These are phyloP conservation scores for Oceanites oceanicus DNA, from an alignment of 2,113 vertebrate species.

Conservation along the genomic window DNA sequence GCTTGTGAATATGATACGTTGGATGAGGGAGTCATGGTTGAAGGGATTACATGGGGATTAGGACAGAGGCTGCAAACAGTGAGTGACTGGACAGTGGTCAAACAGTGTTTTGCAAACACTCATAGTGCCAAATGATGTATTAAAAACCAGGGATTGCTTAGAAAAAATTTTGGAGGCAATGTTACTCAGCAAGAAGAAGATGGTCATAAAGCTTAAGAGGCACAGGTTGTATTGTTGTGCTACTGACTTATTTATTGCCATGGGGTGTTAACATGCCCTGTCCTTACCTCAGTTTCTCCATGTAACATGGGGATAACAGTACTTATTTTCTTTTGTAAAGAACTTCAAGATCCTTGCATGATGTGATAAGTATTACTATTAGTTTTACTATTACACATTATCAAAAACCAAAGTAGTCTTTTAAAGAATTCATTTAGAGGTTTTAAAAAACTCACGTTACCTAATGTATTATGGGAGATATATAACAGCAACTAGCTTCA, in stretches of 20 bases:
- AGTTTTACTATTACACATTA: background rate
- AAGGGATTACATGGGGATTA: constrained; percentile 30
- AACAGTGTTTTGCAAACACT: background rate
- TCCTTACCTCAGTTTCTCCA: background rate
- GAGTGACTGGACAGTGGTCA: background rate
- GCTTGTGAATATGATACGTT: background rate
- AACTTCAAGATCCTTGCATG: background rate
- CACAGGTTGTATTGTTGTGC: background rate
- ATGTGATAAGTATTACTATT: background rate
- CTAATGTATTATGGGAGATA: background rate
- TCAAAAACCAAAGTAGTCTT: background rate
- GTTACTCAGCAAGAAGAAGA: background rate
- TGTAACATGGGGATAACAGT: background rate
- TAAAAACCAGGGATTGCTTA: background rate
- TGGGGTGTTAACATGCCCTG: background rate
- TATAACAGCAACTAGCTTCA: background rate
- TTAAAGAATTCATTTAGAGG: background rate
- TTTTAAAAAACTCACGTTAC: background rate
- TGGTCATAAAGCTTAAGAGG: background rate
- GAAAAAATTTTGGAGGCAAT: background rate
- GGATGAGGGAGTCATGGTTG: background rate
- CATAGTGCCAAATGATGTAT: background rate
- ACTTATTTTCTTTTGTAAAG: background rate
- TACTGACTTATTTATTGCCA: background rate
- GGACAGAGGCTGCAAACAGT: background rate